These are phyloP conservation scores for Trypoxylon attenuatum DNA, from an alignment of 2,888 invertebrate species.

Conservation along the genomic window DNA sequence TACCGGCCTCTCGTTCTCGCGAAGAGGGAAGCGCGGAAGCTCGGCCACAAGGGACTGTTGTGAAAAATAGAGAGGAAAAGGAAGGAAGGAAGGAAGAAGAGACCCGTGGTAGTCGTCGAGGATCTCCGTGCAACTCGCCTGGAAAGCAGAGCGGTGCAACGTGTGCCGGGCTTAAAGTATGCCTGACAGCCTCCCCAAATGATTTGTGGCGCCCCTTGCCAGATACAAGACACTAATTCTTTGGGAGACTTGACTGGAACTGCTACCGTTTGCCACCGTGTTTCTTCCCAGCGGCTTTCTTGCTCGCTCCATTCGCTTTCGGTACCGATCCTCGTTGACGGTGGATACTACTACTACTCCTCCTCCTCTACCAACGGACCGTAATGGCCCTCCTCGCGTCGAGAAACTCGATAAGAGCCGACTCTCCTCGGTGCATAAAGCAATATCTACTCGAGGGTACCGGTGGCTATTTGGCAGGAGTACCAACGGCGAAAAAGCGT, in stretches of 20 bases:
- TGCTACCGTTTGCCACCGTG: slow-evolving; percentile 53
- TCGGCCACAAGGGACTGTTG: background rate
- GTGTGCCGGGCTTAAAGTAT: slow-evolving; percentile 36
- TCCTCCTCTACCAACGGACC: too few relatives aligned
- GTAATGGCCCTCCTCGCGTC: too few relatives aligned
- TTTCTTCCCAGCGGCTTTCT: background rate
- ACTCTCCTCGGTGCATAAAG: slow-evolving; percentile 16
- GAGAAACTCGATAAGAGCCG: too few relatives aligned
- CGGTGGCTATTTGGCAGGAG: slow-evolving; percentile 6
- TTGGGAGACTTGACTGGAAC: slow-evolving; percentile 43
- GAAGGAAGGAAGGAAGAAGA: background rate
- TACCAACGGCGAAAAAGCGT: slow-evolving; percentile 8
- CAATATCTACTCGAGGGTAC: slow-evolving; percentile 31
- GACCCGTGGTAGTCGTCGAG: slow-evolving; percentile 1
- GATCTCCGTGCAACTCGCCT: background rate
- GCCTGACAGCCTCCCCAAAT: slow-evolving; percentile 54
- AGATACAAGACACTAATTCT: slow-evolving; percentile 57
- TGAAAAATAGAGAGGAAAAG: slow-evolving; percentile 8
- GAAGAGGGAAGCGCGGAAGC: background rate
- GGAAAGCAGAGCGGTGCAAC: background rate
- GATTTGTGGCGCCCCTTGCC: slow-evolving; percentile 57
- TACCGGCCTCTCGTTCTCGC: background rate
- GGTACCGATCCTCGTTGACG: background rate
- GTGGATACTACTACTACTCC: too few relatives aligned
- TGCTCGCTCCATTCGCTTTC: background rate